Percentiles rank a stretch among this genome's conserved stretches.
Evolutionary conservation across 2,113 vertebrate genomes (phyloP).

Genomic region (Felis catus): F.catus_Fca126_mat1.0 CM031416.1:26636501-26637000

Average conservation of each 20-base stretch:
- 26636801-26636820: neutral
- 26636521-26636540: neutral
- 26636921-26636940: neutral
- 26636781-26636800: neutral
- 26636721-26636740: neutral
- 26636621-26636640: neutral
- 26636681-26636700: neutral
- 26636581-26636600: neutral
- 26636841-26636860: neutral
- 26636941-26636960: neutral
- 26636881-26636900: no score
- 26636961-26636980: no score
- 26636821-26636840: rapidly evolving
- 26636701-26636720: neutral
- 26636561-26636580: neutral
- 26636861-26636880: neutral
- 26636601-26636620: neutral
- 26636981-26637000: neutral
- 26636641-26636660: neutral
- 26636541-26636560: neutral
- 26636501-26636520: slow-evolving; percentile 1
- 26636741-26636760: neutral
- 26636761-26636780: neutral
- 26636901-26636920: neutral
- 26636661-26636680: neutral